These are phyloP conservation scores for Eumacrocentrus americanus DNA, from an alignment of 2,888 invertebrate genomes.

Conservation along the genomic window DNA sequence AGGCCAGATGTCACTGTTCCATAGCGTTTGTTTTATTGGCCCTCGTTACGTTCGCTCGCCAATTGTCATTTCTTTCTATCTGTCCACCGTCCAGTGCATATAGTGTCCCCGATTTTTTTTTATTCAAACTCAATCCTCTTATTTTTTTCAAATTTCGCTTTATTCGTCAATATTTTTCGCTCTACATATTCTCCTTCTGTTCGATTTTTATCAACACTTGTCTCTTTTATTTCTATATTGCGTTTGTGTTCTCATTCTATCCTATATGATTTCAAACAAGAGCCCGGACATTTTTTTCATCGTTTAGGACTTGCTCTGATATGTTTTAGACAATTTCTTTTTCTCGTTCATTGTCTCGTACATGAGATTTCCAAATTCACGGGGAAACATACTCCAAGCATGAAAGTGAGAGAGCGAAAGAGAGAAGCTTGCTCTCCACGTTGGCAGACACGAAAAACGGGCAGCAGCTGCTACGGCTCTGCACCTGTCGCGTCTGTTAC, in stretches of 20 bases:
- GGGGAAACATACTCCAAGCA: constrained; percentile 3
- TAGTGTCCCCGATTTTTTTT: not conserved
- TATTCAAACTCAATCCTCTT: constrained; percentile 10
- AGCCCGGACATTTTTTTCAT: not conserved
- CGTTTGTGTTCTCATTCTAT: too few relatives aligned
- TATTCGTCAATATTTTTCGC: not conserved
- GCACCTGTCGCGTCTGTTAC: constrained; percentile 51
- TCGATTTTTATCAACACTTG: too few relatives aligned
- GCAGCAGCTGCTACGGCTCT: constrained; percentile 49
- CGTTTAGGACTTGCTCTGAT: not conserved
- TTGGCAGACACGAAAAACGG: constrained; percentile 48
- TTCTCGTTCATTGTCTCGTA: not conserved
- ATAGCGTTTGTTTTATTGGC: constrained; percentile 49
- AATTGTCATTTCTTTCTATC: constrained; percentile 51
- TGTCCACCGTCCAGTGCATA: constrained; percentile 33
- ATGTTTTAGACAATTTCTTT: not conserved
- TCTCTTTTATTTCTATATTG: too few relatives aligned
- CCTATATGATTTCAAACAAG: too few relatives aligned
- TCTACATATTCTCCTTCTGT: too few relatives aligned
- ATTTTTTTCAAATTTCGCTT: constrained; percentile 26
- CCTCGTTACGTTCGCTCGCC: constrained; percentile 54
- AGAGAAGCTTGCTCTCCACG: constrained; percentile 25
- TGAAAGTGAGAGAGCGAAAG: constrained; percentile 16
- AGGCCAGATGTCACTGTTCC: constrained; percentile 43
- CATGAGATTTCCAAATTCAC: constrained; percentile 19